Evolutionary conservation across 1,140 invertebrate genomes (phyloP).

Genomic region (Belonocnema kinseyi): DNA sequence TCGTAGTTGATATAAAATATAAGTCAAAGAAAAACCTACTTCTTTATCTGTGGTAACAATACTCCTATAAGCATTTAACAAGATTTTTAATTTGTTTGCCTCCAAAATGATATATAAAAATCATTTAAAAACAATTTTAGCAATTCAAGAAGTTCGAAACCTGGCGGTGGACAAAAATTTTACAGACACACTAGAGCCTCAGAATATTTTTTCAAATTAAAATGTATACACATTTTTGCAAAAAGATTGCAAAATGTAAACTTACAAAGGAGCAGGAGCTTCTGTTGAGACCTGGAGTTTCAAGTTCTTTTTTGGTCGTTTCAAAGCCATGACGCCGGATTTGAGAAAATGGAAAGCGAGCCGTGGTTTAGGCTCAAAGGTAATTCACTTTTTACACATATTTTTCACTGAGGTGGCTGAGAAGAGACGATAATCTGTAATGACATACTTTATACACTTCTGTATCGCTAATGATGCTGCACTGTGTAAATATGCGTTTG

Average conservation of each 20-base stretch:
- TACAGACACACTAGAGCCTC: not conserved
- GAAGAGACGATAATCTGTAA: slow-evolving; percentile 39
- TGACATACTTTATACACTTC: slow-evolving; percentile 1
- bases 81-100: no score
- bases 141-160: not conserved
- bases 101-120: not conserved
- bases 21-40: no score
- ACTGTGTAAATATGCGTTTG: slow-evolving; percentile 8
- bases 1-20: no score
- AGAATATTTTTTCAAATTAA: not conserved
- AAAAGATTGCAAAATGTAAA: slow-evolving; percentile 36
- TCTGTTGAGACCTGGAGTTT: slow-evolving; percentile 75
- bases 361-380: slow-evolving; percentile 11
- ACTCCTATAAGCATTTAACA: no score
- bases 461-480: not conserved
- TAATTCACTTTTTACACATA: slow-evolving; percentile 39
- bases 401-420: slow-evolving; percentile 33
- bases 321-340: slow-evolving; percentile 55
- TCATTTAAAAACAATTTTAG: not conserved
- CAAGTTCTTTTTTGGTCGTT: slow-evolving; percentile 64
- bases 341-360: slow-evolving; percentile 27
- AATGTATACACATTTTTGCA: not conserved
- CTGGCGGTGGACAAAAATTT: not conserved
- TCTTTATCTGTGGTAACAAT: no score
- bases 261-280: slow-evolving; percentile 69